Conservation (phyloP, 2,888 invertebrate genomes). For the Pseudococcus viburni region DNA sequence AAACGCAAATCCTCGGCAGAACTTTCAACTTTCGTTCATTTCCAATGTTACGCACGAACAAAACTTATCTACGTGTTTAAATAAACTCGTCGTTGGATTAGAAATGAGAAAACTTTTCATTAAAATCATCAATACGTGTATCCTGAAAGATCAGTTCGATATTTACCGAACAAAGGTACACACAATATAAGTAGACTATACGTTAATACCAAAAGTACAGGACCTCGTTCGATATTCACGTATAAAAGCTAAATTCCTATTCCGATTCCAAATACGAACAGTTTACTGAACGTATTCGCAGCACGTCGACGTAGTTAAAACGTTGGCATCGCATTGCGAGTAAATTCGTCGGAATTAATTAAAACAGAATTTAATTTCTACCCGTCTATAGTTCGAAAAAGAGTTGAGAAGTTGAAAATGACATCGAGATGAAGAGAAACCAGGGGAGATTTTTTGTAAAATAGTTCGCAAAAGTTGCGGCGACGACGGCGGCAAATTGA, state of each 20-base stretch:
- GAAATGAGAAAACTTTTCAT: neutral
- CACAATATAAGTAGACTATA: neutral
- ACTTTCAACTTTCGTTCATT: no score
- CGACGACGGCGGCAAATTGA: neutral
- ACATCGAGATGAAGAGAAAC: neutral
- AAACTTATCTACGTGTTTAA: no score
- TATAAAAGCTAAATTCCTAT: neutral
- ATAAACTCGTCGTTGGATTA: no score
- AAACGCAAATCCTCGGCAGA: no score
- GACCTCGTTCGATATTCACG: neutral
- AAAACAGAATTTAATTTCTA: neutral
- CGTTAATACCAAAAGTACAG: neutral
- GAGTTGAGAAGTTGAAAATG: neutral
- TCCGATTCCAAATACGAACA: neutral
- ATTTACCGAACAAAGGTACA: neutral
- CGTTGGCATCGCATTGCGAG: neutral
- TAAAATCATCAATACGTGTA: neutral
- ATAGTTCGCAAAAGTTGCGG: neutral
- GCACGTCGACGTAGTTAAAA: slow-evolving; percentile 1
- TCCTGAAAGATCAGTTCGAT: neutral
- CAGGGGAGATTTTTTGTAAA: neutral
- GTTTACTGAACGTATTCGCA: neutral
- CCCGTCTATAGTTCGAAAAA: neutral
- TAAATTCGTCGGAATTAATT: neutral
- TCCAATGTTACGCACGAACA: no score